These are phyloP conservation scores for Trachurus trachurus DNA, from an alignment of 2,797 vertebrate species.

Conservation along the genomic window DNA sequence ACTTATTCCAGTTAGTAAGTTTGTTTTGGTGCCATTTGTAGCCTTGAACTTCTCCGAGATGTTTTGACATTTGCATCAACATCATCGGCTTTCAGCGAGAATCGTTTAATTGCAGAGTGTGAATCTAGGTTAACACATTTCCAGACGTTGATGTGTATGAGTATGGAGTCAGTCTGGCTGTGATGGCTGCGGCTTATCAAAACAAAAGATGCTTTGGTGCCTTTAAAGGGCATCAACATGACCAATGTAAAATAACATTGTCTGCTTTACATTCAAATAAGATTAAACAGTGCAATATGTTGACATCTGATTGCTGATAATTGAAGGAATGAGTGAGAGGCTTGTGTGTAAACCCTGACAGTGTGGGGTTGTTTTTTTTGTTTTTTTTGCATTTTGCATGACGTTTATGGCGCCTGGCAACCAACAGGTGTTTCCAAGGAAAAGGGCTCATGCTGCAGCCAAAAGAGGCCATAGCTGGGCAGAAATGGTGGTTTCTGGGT, in stretches of 20 bases:
- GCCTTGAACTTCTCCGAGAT: neutral
- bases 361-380: no score
- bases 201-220: neutral
- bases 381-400: conserved; percentile 4
- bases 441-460: neutral
- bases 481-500: neutral
- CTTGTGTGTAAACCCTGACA: conserved; percentile 1
- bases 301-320: neutral
- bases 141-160: neutral
- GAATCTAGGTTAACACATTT: neutral
- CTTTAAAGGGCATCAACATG: neutral
- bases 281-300: conserved; percentile 1
- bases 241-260: neutral
- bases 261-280: neutral
- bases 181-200: neutral
- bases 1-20: neutral
- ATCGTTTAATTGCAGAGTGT: neutral
- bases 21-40: neutral
- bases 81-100: neutral
- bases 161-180: rapidly evolving
- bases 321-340: neutral
- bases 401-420: neutral
- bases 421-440: conserved; percentile 1
- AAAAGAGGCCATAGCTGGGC: no score
- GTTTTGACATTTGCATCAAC: neutral